Conservation (phyloP, 2,797 vertebrate genomes). For the Gymnodraco acuticeps region DNA sequence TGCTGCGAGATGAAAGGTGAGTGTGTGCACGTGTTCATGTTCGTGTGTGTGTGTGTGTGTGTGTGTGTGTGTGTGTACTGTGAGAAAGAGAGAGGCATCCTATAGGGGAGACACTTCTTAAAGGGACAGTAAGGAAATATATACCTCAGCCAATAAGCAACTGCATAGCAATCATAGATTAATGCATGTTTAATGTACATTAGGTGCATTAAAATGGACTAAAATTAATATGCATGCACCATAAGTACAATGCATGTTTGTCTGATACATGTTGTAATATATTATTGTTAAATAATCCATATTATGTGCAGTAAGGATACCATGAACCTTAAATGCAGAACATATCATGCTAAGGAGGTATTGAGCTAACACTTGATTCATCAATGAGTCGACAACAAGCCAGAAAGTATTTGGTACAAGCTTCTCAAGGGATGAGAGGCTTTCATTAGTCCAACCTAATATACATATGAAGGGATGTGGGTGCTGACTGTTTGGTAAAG, state of each 20-base stretch:
- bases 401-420: not conserved
- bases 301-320: not conserved
- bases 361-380: not conserved
- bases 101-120: slow-evolving; percentile 41
- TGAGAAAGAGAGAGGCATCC: not conserved
- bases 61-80: slow-evolving; percentile 5
- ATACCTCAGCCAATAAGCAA: slow-evolving; percentile 9
- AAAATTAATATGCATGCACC: not conserved
- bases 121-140: slow-evolving; percentile 40
- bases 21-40: slow-evolving; percentile 26
- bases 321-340: not conserved
- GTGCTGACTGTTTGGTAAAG: not conserved
- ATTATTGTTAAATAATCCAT: not conserved
- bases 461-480: not conserved
- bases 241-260: not conserved
- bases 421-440: not conserved
- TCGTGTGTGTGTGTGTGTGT: not conserved
- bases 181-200: not conserved
- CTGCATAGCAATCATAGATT: rapidly evolving
- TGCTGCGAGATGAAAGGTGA: slow-evolving; percentile 88
- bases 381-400: not conserved
- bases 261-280: not conserved
- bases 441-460: not conserved
- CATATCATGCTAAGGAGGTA: not conserved
- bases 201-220: not conserved